A percentile compares a stretch with the other conserved stretches of the same genome.
Conservation (phyloP, 1,140 invertebrate species). For the Atta colombica region DNA sequence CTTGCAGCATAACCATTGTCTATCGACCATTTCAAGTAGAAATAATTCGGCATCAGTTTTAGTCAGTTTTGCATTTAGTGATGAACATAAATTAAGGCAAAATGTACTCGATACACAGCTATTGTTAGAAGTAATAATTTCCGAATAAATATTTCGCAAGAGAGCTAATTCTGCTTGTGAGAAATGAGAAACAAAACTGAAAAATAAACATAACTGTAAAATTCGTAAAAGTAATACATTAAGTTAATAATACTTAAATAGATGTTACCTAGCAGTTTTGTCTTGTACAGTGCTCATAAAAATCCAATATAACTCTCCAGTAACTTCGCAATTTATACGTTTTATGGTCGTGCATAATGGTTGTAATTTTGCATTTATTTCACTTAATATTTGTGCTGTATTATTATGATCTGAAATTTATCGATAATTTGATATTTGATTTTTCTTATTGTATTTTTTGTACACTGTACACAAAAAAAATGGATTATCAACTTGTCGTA, state of each 20-base stretch:
- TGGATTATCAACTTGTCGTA: conserved; percentile 13
- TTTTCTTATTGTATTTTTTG: not conserved
- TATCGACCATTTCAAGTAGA: conserved; percentile 71
- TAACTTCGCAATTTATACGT: conserved; percentile 77
- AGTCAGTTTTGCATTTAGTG: conserved; percentile 67
- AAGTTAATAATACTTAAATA: not conserved
- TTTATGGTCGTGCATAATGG: conserved; percentile 75
- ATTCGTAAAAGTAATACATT: too few relatives aligned
- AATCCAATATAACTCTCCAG: conserved; percentile 75
- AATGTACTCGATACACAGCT: conserved; percentile 76
- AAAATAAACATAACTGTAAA: conserved; percentile 26
- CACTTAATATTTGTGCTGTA: conserved; percentile 5
- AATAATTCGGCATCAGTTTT: conserved; percentile 77
- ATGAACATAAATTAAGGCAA: conserved; percentile 78
- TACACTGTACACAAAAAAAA: not conserved
- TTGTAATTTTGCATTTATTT: conserved; percentile 74
- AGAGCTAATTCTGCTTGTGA: conserved; percentile 73
- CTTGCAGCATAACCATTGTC: conserved; percentile 77
- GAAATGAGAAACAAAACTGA: conserved; percentile 72
- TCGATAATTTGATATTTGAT: not conserved
- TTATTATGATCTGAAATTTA: conserved; percentile 59
- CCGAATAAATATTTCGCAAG: conserved; percentile 75
- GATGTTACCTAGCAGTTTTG: conserved; percentile 68
- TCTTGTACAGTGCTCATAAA: conserved; percentile 72
- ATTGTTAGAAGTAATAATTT: conserved; percentile 76